Evolutionary conservation across 2,113 vertebrate genomes (phyloP), one percentile per base, ranked within the genome.

Genomic region (Perca fluviatilis): DNA sequence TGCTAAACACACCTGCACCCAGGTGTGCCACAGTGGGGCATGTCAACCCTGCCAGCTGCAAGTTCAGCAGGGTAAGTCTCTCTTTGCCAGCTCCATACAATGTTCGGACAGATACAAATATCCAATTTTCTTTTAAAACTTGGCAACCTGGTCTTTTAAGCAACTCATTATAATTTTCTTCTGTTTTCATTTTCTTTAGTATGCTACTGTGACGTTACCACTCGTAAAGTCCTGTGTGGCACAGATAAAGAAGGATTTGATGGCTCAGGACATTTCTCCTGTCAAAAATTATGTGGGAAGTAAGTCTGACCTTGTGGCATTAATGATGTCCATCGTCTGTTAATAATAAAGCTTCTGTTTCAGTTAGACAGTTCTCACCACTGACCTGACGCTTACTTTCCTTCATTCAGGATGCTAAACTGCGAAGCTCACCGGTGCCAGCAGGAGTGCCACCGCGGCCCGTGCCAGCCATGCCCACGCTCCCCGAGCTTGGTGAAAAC

Each of bases 211-310:
- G 97, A 97, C 64, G 95, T 88, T 49, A 95, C 77, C n/a, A 93
- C 93, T 46, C 95, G 96, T 71, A 94, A 97, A 70, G 96, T 96
- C 30, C 88, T 92, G 9, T 99, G 98, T 91, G 98, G 98, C 72
- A 96, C 96, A 27, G 96, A 97, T 67, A 88, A 92, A 80, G 95
- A 97, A 15, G 92, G 92, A 53, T 97, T 95, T 82, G 96, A 98
- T 13, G 96, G 96, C 87, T 95, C 89, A 19, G 98, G 98, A 71
- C 95, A 95, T 91, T 99, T 98, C 90, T 95, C 96, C 16, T 99
- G 98, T 93, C 95, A 96, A 77, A 98, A 97, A 82, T 91, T 85
- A 47, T 99, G 98, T 94, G 97, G 94, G 87, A 97, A 96, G 98
- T 99, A 96, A 97, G 97, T 88, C 12, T 8, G 0, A 33, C 9